phyloP scores from a whole-genome alignment of 2,797 vertebrate species.

The Melanotaenia pygmaea region DNA sequence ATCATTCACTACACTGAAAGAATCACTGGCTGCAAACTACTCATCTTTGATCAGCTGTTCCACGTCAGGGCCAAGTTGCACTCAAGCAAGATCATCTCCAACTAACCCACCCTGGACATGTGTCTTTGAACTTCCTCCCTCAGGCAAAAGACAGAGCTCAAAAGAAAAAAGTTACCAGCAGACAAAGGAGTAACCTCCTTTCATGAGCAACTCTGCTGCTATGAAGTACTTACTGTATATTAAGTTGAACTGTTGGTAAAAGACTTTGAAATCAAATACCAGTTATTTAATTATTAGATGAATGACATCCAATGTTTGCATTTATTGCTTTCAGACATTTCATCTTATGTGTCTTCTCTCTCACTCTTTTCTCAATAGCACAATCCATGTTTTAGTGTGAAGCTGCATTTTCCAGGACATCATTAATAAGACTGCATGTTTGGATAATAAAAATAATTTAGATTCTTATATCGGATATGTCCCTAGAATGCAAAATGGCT shows the following conservation, averaged over 20 bases:
- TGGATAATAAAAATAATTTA: no score
- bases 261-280: neutral
- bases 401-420: no score
- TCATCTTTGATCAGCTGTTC: slow-evolving; percentile 16
- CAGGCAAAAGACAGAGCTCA: neutral
- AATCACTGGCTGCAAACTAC: slow-evolving; percentile 20
- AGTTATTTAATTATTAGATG: neutral
- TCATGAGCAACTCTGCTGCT: neutral
- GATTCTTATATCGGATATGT: no score
- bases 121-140: slow-evolving; percentile 21
- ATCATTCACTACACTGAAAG: slow-evolving; percentile 10
- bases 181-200: neutral
- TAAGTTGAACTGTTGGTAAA: neutral
- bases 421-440: no score
- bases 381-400: neutral
- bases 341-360: neutral
- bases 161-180: neutral
- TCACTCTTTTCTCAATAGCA: neutral
- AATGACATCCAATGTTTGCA: neutral
- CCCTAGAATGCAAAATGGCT: no score
- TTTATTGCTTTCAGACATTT: neutral
- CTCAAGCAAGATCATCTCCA: neutral
- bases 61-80: neutral
- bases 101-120: slow-evolving; percentile 3
- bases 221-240: neutral